Percentiles rank a stretch among this genome's conserved stretches.
phyloP scores from a whole-genome alignment of 2,888 invertebrate species.

The Napeogenes sylphis region DNA sequence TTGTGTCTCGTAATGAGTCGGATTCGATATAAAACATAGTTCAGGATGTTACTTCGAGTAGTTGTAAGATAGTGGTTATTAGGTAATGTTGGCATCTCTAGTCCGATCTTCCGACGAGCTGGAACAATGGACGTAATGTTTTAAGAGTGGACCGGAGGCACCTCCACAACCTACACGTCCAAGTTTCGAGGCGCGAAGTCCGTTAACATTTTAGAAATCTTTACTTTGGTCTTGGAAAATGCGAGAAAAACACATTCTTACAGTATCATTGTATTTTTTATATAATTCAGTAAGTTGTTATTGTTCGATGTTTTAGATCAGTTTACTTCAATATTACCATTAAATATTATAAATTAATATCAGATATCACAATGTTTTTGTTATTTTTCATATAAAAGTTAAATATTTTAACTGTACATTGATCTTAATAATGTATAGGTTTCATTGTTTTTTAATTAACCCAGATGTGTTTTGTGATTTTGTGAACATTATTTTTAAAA shows the following conservation, averaged over 20 bases:
- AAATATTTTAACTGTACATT: constrained; percentile 58
- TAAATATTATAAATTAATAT: constrained; percentile 15
- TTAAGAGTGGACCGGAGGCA: constrained; percentile 21
- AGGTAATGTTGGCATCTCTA: constrained; percentile 37
- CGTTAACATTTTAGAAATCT: constrained; percentile 45
- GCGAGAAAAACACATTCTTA: constrained; percentile 48
- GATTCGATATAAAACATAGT: constrained; percentile 46
- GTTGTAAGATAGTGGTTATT: constrained; percentile 57
- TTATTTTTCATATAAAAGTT: constrained; percentile 61
- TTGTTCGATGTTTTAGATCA: constrained; percentile 56
- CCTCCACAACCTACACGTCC: constrained; percentile 33
- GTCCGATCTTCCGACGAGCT: constrained; percentile 18
- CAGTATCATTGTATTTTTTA: constrained; percentile 55
- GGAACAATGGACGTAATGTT: neutral
- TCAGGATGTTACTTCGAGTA: constrained; percentile 52
- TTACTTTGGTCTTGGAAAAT: constrained; percentile 39
- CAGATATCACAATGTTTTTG: constrained; percentile 43
- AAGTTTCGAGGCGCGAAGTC: constrained; percentile 38
- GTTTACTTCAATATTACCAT: constrained; percentile 48
- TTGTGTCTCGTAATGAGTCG: constrained; percentile 49
- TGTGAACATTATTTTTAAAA: constrained; percentile 70
- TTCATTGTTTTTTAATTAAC: constrained; percentile 52
- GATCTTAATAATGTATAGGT: constrained; percentile 53
- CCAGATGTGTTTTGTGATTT: constrained; percentile 61
- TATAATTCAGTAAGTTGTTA: constrained; percentile 62